Percentiles rank a stretch among this genome's conserved stretches.
Conservation (phyloP, 2,113 vertebrate species). For the Mionectes macconnelli region DNA sequence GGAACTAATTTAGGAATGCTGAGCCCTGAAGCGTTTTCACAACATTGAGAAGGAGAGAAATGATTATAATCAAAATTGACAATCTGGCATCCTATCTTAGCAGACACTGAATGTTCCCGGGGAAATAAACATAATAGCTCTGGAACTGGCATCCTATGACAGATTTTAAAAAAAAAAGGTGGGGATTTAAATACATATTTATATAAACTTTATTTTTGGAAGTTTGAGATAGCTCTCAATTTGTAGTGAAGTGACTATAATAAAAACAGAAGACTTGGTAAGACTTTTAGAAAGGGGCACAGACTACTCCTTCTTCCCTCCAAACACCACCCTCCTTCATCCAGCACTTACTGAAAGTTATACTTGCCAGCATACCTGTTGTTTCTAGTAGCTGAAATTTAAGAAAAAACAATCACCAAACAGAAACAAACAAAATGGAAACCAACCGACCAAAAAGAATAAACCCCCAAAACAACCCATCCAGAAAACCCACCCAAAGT, state of each 20-base stretch:
- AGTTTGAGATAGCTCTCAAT: neutral
- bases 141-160: conserved; percentile 14
- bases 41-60: conserved; percentile 33
- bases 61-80: conserved; percentile 67
- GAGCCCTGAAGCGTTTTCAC: conserved; percentile 51
- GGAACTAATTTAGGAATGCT: conserved; percentile 68
- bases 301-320: neutral
- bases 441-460: too few relatives aligned
- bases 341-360: neutral
- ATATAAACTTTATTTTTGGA: neutral
- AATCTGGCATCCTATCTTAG: conserved; percentile 49
- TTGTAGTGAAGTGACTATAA: neutral
- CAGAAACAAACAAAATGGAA: neutral
- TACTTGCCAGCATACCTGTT: neutral
- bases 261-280: neutral
- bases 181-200: neutral
- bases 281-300: neutral
- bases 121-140: conserved; percentile 53
- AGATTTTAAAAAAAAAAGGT: neutral
- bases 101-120: conserved; percentile 44
- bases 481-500: neutral
- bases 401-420: neutral
- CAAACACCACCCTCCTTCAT: neutral
- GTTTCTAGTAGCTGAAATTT: neutral
- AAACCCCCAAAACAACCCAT: too few relatives aligned